Base-by-base conservation (phyloP, 2,888 invertebrate genomes). In the Aphidius colemani region DNA sequence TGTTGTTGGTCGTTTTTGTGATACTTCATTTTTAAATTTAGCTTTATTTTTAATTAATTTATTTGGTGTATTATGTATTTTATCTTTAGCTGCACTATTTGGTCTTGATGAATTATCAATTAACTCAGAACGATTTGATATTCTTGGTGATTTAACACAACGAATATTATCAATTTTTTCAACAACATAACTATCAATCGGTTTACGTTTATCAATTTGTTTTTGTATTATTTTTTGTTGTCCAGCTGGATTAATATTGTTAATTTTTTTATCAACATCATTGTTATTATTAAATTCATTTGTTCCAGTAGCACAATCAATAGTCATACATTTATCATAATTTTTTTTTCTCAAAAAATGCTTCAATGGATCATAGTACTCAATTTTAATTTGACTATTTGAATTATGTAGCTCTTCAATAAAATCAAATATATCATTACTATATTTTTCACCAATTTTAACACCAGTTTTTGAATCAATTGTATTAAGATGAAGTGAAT, bases 401-500 rank as follows among this genome's bases (percentile, higher is more conserved):
- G 40, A 7, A 8, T 39, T 41, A n/a, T 69, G 67, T 9, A 69
- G 67, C 18, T 72, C 71, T 7, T 76, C 78, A 10, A 74, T 58
- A 40, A 76, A 77, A 30, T 72, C 70, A 44, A 76, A 75, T 7
- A 78, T 66, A n/a, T 73, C 73, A 46, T 71, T 74, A n/a, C 67
- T 64, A 59, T 70, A 71, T 7, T 64, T 58, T n/a, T 71, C 66
- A 58, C 68, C 67, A 41, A 72, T 13, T 49, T 65, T 64, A 7
- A 70, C 55, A 4, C 67, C 71, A 7, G 69, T 48, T 55, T 61
- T 53, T 1, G 67, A 59, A 39, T 59, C 45, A 9, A 68, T 67
- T 8, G 74, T 64, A 49, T 78, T 82, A 11, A 81, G 68, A 18
- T 77, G 75, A 18, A 80, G 75, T 10, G 79, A 77, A 60, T 80